Evolutionary conservation across 2,888 invertebrate genomes (phyloP), one percentile per base, ranked within the genome.

Genomic region (Alitta virens): DNA sequence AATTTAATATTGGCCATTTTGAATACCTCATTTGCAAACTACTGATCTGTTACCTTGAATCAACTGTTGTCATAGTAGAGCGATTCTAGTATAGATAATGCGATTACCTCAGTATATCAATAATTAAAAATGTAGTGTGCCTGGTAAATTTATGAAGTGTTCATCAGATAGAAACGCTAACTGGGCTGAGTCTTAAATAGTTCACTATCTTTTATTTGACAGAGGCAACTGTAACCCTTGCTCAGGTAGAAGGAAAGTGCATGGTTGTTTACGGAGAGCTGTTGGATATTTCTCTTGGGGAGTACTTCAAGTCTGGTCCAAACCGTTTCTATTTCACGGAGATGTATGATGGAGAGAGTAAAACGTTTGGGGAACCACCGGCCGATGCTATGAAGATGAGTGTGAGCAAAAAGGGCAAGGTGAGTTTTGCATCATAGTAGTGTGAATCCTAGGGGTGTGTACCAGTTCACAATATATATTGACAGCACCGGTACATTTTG

Each of bases 261-360:
- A 85, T 86, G 68, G 83, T 92, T 9, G 80, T 85, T 9, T 89
- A 87, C 75, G 86, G 86, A 56, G 88, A 88, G 40, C 88, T 88
- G 75, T 78, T 88, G 18, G 67, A 68, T 16, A 83, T 83, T 21
- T 68, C 70, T 16, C 57, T 67, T 42, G 84, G 85, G 12, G 85
- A 87, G 40, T 91, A 89, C 88, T 83, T 87, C 21, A 80, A 83
- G 21, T 77, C 74, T 56, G 91, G 90, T 16, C 88, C 89, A 0
- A 85, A 86, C 72, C 82, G 90, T 63, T 90, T 91, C 81, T 91
- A 91, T 81, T 92, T 91, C 75, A 85, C 85, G 23, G 78, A 81
- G 74, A 77, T 78, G 65, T 56, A 58, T 40, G 33, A 89, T 74
- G 82, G 83, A 54, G 75, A 82, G 5, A 82, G 84, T 0, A 85